Conservation (phyloP, 2,888 invertebrate genomes). For the Trichogramma dendrolimi region DNA sequence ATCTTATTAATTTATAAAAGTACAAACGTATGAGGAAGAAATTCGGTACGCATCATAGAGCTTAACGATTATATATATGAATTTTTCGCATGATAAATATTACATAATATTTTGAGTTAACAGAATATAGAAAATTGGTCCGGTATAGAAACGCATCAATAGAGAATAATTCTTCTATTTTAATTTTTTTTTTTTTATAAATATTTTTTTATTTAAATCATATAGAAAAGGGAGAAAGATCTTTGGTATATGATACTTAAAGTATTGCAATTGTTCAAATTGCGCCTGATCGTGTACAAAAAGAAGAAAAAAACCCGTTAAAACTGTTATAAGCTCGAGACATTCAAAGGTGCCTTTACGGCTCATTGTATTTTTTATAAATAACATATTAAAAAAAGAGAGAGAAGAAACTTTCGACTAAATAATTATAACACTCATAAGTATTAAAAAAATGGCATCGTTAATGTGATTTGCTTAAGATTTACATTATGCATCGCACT, state of each 20-base stretch:
- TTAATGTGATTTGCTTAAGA: too few species aligned
- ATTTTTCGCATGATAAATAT: too few species aligned
- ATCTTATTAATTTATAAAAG: slow-evolving; percentile 36
- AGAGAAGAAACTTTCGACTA: too few species aligned
- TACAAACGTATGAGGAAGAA: slow-evolving; percentile 24
- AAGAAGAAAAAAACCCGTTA: background rate
- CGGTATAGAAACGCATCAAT: slow-evolving; percentile 23
- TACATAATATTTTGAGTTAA: too few species aligned
- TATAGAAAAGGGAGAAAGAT: slow-evolving; percentile 33
- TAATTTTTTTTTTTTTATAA: slow-evolving; percentile 1
- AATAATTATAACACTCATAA: too few species aligned
- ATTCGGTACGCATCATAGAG: slow-evolving; percentile 12
- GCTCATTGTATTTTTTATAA: too few species aligned
- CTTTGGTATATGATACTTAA: slow-evolving; percentile 47
- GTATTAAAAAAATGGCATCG: too few species aligned
- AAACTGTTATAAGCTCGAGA: too few species aligned
- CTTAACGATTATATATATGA: too few species aligned
- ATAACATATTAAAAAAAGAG: too few species aligned
- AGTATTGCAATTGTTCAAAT: slow-evolving; percentile 39
- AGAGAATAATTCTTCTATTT: slow-evolving; percentile 17
- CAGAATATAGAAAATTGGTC: slow-evolving; percentile 20
- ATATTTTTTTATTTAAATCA: background rate
- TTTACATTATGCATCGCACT: too few species aligned
- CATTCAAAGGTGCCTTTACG: too few species aligned
- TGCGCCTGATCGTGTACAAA: slow-evolving; percentile 22